Conservation (phyloP, 2,113 vertebrate species). For the Austrofundulus limnaeus region DNA sequence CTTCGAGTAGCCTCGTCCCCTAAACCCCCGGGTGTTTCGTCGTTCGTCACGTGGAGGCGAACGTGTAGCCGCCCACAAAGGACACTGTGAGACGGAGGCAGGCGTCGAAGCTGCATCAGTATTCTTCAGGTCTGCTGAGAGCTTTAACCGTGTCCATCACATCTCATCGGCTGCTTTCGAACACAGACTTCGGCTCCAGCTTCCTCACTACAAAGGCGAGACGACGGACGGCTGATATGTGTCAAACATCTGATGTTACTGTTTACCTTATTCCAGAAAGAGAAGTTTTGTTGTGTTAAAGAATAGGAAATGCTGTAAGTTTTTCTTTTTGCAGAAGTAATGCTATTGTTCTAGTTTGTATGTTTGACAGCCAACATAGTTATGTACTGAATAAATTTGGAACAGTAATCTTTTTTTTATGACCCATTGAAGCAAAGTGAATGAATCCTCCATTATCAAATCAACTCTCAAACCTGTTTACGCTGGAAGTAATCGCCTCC, state of each 20-base stretch:
- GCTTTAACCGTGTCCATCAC: slow-evolving; percentile 16
- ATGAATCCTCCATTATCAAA: slow-evolving; percentile 9
- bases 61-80: slow-evolving; percentile 15
- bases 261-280: slow-evolving; percentile 7
- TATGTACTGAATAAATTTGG: slow-evolving; percentile 10
- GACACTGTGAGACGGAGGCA: slow-evolving; percentile 27
- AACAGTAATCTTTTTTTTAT: neutral
- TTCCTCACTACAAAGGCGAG: slow-evolving; percentile 67
- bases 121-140: slow-evolving; percentile 1
- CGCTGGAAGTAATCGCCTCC: slow-evolving; percentile 33
- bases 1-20: slow-evolving; percentile 84
- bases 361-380: slow-evolving; percentile 41
- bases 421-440: neutral
- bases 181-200: slow-evolving; percentile 36
- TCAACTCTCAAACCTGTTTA: slow-evolving; percentile 54
- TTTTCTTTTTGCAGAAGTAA: slow-evolving; percentile 24
- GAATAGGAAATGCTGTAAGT: slow-evolving; percentile 21
- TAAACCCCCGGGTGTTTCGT: slow-evolving; percentile 53
- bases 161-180: slow-evolving; percentile 59
- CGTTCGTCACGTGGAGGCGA: slow-evolving; percentile 35
- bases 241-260: slow-evolving; percentile 17
- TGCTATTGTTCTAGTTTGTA: slow-evolving; percentile 20
- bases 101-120: neutral
- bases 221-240: neutral
- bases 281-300: slow-evolving; percentile 26